These are phyloP conservation scores for Pterocles burchelli DNA, from an alignment of 2,113 vertebrate genomes.

Conservation along the genomic window DNA sequence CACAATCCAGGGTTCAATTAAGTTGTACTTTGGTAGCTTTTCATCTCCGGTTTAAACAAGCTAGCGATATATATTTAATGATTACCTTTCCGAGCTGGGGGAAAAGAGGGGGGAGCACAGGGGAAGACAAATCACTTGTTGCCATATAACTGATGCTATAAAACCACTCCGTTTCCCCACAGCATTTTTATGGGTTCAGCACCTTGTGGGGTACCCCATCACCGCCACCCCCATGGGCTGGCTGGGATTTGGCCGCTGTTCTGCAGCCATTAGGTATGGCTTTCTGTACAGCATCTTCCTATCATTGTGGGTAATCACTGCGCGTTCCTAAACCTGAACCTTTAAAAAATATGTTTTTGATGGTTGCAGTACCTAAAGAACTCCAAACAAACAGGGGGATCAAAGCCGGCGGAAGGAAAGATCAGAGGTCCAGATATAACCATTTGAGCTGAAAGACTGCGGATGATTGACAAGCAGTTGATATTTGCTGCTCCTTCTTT, in stretches of 20 bases:
- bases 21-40: slow-evolving; percentile 66
- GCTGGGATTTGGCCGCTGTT: neutral
- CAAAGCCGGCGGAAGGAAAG: slow-evolving; percentile 17
- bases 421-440: slow-evolving; percentile 48
- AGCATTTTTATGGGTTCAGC: neutral
- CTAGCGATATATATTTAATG: slow-evolving; percentile 29
- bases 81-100: slow-evolving; percentile 35
- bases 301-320: neutral
- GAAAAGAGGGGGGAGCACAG: neutral
- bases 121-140: slow-evolving; percentile 33
- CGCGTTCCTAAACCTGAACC: neutral
- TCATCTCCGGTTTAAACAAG: slow-evolving; percentile 71
- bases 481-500: slow-evolving; percentile 61
- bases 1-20: slow-evolving; percentile 73
- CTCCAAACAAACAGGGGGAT: slow-evolving; percentile 57
- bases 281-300: neutral
- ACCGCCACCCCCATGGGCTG: neutral
- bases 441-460: slow-evolving; percentile 33
- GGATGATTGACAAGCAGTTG: slow-evolving; percentile 61
- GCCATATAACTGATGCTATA: neutral
- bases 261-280: neutral
- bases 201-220: neutral
- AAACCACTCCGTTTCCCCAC: neutral
- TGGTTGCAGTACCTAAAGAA: slow-evolving; percentile 15
- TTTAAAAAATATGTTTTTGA: neutral